Percentiles rank a stretch among this genome's conserved stretches.
phyloP scores from a whole-genome alignment of 1,140 invertebrate genomes.

The Argopecten irradians region DNA sequence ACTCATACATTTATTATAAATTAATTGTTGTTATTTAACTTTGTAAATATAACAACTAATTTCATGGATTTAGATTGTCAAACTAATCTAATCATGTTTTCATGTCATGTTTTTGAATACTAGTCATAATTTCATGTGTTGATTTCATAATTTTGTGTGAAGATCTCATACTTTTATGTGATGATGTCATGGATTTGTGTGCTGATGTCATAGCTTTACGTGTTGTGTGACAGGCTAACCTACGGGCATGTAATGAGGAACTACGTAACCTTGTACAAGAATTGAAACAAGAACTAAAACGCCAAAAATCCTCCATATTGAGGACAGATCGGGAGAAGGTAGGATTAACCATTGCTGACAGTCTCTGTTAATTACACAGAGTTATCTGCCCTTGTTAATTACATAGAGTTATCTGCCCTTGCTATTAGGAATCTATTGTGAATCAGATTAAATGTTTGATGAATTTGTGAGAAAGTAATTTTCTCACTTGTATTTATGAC shows the following conservation, averaged over 20 bases:
- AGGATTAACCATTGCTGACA: too few relatives aligned
- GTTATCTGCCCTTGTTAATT: too few relatives aligned
- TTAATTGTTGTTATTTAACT: background rate
- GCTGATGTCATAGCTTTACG: constrained; percentile 39
- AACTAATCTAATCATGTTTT: background rate
- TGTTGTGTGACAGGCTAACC: constrained; percentile 60
- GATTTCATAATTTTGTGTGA: background rate
- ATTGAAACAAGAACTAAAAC: constrained; percentile 62
- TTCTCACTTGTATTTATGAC: too few relatives aligned
- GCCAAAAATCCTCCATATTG: constrained; percentile 49
- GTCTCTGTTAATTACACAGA: too few relatives aligned
- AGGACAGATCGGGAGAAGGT: constrained; percentile 64
- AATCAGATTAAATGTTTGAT: too few relatives aligned
- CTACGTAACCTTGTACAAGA: constrained; percentile 62
- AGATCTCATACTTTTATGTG: constrained; percentile 24
- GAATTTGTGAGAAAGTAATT: too few relatives aligned
- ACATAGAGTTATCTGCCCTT: too few relatives aligned
- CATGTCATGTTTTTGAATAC: background rate
- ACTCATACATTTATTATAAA: too few relatives aligned
- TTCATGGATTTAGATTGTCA: background rate
- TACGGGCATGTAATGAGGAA: constrained; percentile 68
- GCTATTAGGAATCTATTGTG: too few relatives aligned
- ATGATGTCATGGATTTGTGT: constrained; percentile 29
- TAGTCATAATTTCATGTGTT: background rate
- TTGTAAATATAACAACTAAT: background rate